Evolutionary conservation across 2,888 invertebrate genomes (phyloP), one percentile per base, ranked within the genome.

Genomic region (Drosophila longiperda): DNA sequence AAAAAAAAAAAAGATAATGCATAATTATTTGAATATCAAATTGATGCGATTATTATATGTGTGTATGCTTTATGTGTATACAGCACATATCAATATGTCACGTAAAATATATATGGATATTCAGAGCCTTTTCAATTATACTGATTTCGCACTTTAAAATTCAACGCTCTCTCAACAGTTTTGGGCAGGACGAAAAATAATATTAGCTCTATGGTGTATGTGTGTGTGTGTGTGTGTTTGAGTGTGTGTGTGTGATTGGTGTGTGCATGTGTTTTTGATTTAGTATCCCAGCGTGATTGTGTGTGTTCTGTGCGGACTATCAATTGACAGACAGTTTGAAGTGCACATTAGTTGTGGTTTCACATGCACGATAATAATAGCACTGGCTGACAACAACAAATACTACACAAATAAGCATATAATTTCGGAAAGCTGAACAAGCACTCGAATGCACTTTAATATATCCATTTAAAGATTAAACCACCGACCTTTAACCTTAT

Each of bases 301-400:
- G 34, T 45, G 36, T 32, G 32, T 32, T 55, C 66, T 57, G 63
- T 69, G 73, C 17, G 64, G 63, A 72, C 59, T 61, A 61, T 69
- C 82, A 85, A 78, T 87, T 85, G 78, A 87, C 80, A 82, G 88
- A 70, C 83, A 80, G 80, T 82, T 82, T 82, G 80, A 73, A 79
- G 73, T 75, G 80, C 76, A 85, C 83, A 85, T 87, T 87, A 87
- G 83, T 85, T 87, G 88, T 68, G 87, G 80, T 85, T 82, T 71
- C 60, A 55, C 75, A 76, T 80, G 78, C 80, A 78, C 68, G 78
- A 83, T 82, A 77, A 87, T 75, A 82, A 87, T 75, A 82, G 73
- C 66, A 65, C 32, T 58, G 58, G 60, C 65, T 61, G 45, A 48
- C 62, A 73, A 66, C 74, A 75, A 77, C 68, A 71, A 62, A 49